Evolutionary conservation across 2,797 vertebrate genomes (phyloP).

Genomic region (Enteromius anoplus): DNA sequence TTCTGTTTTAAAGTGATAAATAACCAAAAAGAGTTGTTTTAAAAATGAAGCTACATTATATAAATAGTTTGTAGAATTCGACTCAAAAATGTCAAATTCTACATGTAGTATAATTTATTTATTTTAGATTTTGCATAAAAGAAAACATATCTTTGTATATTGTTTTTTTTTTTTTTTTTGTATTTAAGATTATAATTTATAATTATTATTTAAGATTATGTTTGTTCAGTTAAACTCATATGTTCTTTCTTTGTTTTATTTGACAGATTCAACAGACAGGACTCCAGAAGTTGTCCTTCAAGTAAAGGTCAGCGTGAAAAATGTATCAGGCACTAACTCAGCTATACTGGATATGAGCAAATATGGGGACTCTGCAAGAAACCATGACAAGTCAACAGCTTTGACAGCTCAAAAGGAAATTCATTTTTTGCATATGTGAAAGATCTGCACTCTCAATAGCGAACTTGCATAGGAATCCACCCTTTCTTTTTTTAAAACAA

Average conservation of each 20-base stretch:
- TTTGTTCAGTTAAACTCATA: conserved; percentile 26
- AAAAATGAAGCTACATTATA: neutral
- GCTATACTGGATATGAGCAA: conserved; percentile 61
- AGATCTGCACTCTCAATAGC: conserved; percentile 7
- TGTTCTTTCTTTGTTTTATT: conserved; percentile 50
- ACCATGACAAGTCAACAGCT: conserved; percentile 66
- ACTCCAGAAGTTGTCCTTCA: neutral
- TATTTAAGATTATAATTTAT: neutral
- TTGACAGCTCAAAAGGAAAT: conserved; percentile 64
- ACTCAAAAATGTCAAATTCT: neutral
- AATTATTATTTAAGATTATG: neutral
- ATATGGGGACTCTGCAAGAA: conserved; percentile 68
- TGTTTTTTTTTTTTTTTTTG: neutral
- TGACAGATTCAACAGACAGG: conserved; percentile 61
- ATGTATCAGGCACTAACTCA: conserved; percentile 57
- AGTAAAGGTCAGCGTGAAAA: conserved; percentile 59
- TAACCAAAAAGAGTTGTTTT: neutral
- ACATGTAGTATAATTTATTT: neutral
- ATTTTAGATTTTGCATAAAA: neutral
- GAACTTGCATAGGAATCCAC: conserved; percentile 59
- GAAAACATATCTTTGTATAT: neutral
- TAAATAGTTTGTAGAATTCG: neutral
- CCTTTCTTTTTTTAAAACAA: conserved; percentile 23
- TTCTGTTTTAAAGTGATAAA: neutral
- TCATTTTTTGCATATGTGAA: conserved; percentile 6